Evolutionary conservation across 2,797 vertebrate species (phyloP), one percentile per base, ranked within the genome.

Genomic region (Thalassophryne amazonica): DNA sequence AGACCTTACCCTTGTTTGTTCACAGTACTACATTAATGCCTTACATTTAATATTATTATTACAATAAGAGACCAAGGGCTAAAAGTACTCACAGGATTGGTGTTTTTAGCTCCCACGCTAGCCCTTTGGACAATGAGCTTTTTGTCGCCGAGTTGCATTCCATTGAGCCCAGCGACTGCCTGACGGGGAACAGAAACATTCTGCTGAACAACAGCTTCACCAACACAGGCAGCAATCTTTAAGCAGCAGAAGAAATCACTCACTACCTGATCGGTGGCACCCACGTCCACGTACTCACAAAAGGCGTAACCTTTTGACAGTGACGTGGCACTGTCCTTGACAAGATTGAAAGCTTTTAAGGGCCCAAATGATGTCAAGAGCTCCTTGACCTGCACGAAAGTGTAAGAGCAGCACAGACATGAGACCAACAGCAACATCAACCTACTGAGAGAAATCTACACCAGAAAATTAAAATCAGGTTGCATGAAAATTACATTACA

Each of bases 241-340:
- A n/a, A 7, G 11, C 17, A 8, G 0, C n/a, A n/a, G n/a, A n/a
- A 6, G 5, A 31, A 3, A 23, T 19, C 9, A 1, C 2, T 9
- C 2, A 0, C 39, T 70, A 91, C 90, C 88, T 92, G 90, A 42
- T 92, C 90, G 2, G 89, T 91, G 47, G 88, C 85, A 46, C 83
- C 72, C 80, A 90, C 32, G 57, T 92, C 89, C 1, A 90, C 88
- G 2, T 92, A 92, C 69, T 92, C 90, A 36, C 90, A 92, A 65
- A 92, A 92, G 71, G 90, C 88, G 58, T 91, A 92, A 59, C 90
- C 90, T 75, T 91, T 92, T 1, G 90, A 92, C 84, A 91, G 84
- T 45, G 89, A 92, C 14, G 90, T 92, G 59, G 89, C 86, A 74
- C 90, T 90, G 88, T 91, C 90, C 74, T 92, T 92, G 71, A 92